Base-by-base conservation (phyloP, 2,888 invertebrate genomes). In the Prenolepis imparis region DNA sequence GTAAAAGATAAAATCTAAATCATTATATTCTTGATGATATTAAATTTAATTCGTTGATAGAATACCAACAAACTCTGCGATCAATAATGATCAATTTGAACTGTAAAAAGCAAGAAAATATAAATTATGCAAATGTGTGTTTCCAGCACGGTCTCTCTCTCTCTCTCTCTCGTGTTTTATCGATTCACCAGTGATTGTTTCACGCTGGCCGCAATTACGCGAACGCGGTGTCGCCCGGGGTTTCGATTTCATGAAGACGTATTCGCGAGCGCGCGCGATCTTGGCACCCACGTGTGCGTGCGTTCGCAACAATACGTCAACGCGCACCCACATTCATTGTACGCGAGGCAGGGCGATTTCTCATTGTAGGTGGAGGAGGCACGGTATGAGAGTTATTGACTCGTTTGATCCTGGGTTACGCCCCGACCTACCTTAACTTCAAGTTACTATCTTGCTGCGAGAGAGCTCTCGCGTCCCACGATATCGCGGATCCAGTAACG, bases 401-500 rank as follows among this genome's bases (percentile, higher is more conserved):
- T 93, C 90, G 93, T 92, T 92, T 90, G 92, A 92, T 93, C 91
- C 91, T 92, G 91, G 91, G 92, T 93, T 93, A 93, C 93, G 92
- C 93, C 93, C 92, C 92, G 92, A 93, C 93, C 93, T 93, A 92
- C 91, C 93, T 92, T 90, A 93, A 93, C 91, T 90, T 87, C 88
- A 86, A 91, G 90, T 91, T 91, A 92, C 91, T 89, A 92, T 92
- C 91, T 90, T 89, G 89, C 89, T 87, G 87, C 89, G 87, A 86
- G 88, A 86, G 88, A 88, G 87, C 86, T 74, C 82, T 88, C 88
- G 52, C 52, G 88, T 82, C 87, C 88, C 85, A 87, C 87, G 88
- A 83, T 73, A 64, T 74, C 67, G 61, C 44, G 48, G 57, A 48
- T 78, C 57, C 81, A 52, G 77, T 72, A 85, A 80, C 83, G 80